phyloP scores from a whole-genome alignment of 2,797 vertebrate species.

The Prionace glauca region DNA sequence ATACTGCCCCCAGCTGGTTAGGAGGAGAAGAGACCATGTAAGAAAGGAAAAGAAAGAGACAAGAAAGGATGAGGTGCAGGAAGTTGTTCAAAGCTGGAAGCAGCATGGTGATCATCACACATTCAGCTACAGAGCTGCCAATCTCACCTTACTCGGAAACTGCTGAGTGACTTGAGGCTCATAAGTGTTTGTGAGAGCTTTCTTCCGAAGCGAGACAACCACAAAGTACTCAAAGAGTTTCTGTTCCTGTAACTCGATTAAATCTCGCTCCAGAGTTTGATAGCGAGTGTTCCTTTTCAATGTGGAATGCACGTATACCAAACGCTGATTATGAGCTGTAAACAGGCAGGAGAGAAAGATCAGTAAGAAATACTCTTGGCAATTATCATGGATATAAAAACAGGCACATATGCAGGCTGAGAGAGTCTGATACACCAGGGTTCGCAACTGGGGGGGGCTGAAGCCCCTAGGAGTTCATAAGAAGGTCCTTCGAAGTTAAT shows the following conservation, averaged over 20 bases:
- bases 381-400: background rate
- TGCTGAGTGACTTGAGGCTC: conserved; percentile 85
- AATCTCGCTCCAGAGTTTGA: conserved; percentile 87
- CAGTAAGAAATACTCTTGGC: background rate
- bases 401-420: background rate
- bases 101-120: background rate
- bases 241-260: conserved; percentile 90
- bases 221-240: conserved; percentile 92
- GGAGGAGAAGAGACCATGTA: background rate
- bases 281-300: conserved; percentile 78
- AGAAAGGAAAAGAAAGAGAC: background rate
- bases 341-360: background rate
- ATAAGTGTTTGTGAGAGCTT: conserved; percentile 64
- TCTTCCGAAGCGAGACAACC: conserved; percentile 87
- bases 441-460: background rate
- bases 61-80: background rate
- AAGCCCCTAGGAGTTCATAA: background rate
- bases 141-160: conserved; percentile 82
- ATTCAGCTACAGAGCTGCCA: background rate
- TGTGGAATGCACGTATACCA: conserved; percentile 70
- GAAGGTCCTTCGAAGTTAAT: background rate
- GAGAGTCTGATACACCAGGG: background rate
- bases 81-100: background rate
- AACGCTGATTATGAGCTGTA: conserved; percentile 52
- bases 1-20: background rate